Evolutionary conservation across 2,113 vertebrate genomes (phyloP).

Genomic region (Artemisiospiza belli): DNA sequence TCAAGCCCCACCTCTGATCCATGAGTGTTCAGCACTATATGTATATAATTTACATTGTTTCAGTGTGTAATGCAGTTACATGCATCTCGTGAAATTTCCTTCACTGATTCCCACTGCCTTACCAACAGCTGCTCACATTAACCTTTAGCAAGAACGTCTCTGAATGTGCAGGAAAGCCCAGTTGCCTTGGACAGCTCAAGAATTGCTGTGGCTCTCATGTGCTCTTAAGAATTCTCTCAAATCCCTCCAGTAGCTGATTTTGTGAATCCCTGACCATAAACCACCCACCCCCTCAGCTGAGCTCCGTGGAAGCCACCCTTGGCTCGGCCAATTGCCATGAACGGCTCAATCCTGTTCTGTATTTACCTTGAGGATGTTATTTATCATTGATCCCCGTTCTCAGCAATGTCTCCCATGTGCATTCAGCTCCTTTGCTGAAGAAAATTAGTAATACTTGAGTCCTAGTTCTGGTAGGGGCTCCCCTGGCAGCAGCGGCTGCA

Average conservation of each 20-base stretch:
- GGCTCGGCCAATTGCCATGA: not conserved
- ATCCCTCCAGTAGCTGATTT: not conserved
- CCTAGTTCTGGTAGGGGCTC: not conserved
- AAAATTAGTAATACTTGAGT: not conserved
- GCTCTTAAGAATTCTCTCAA: not conserved
- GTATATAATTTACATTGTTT: not conserved
- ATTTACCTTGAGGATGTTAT: slow-evolving; percentile 8
- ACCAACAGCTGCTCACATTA: not conserved
- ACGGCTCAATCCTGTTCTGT: not conserved
- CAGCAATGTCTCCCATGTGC: not conserved
- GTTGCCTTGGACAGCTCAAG: not conserved
- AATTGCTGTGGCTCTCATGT: not conserved
- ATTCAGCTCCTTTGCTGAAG: not conserved
- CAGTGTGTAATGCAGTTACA: not conserved
- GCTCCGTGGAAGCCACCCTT: not conserved
- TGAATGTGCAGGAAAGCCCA: not conserved
- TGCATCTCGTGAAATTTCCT: not conserved
- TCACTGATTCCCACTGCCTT: not conserved
- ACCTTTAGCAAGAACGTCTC: not conserved
- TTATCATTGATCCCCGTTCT: not conserved
- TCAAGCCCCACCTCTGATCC: not conserved
- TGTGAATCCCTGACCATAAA: not conserved
- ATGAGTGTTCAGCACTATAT: fast-evolving
- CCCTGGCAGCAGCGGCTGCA: not conserved
- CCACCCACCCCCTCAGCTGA: not conserved